A percentile compares a stretch with the other conserved stretches of the same genome.
These are phyloP conservation scores for Chironomus tepperi DNA, from an alignment of 1,140 invertebrate species.

Conservation along the genomic window DNA sequence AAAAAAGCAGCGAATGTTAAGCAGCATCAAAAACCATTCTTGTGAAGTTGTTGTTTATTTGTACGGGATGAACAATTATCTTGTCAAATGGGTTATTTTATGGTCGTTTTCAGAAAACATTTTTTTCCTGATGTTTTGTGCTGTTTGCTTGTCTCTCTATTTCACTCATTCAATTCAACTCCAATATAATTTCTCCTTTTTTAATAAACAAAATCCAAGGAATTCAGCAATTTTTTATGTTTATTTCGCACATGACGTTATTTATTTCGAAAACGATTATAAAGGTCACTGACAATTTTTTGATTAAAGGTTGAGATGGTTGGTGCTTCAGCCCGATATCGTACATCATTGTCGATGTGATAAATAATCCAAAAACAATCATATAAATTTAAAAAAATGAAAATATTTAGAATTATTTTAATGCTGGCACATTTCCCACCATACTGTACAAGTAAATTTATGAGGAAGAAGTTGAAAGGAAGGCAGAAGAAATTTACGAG, in stretches of 20 bases:
- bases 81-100: constrained; percentile 24
- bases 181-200: not conserved
- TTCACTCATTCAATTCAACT: not conserved
- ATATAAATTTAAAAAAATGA: not conserved
- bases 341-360: too few relatives aligned
- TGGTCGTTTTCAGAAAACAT: constrained; percentile 17
- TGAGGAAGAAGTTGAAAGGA: not conserved
- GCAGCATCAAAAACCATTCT: constrained; percentile 10
- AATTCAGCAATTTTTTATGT: not conserved
- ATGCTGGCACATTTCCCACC: not conserved
- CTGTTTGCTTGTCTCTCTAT: not conserved
- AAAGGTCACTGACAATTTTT: not conserved
- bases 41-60: constrained; percentile 23
- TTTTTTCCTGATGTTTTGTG: not conserved
- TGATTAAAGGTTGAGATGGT: too few relatives aligned
- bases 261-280: not conserved
- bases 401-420: not conserved
- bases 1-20: not conserved
- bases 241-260: not conserved
- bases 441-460: not conserved
- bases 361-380: too few relatives aligned
- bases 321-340: too few relatives aligned
- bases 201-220: not conserved
- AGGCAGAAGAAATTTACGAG: not conserved
- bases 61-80: constrained; percentile 20